A percentile compares a stretch with the other conserved stretches of the same genome.
phyloP scores from a whole-genome alignment of 2,797 vertebrate species.

The Crenuchus spilurus region DNA sequence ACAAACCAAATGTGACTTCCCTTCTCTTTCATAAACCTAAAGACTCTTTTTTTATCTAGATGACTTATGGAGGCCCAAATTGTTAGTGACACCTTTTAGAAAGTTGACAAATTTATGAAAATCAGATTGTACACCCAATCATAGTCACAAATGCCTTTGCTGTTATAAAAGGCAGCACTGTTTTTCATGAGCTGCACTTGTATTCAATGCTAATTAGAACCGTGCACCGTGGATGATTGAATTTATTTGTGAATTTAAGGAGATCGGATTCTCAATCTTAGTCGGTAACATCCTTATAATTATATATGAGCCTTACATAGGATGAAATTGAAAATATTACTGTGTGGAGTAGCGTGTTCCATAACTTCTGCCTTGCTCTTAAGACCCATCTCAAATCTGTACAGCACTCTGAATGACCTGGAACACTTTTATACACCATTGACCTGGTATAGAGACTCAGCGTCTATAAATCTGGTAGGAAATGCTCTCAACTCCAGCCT shows the following conservation, averaged over 20 bases:
- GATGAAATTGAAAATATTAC: background rate
- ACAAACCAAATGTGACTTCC: background rate
- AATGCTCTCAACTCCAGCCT: background rate
- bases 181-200: background rate
- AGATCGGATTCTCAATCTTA: too few relatives aligned
- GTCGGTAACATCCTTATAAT: background rate
- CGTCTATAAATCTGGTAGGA: slow-evolving; percentile 20
- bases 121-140: too few relatives aligned
- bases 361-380: background rate
- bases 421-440: too few relatives aligned
- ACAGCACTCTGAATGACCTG: background rate
- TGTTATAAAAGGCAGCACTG: too few relatives aligned
- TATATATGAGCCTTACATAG: background rate
- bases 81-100: background rate
- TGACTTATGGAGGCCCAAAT: background rate
- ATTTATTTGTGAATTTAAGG: background rate
- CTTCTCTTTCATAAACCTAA: background rate
- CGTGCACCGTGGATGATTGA: background rate
- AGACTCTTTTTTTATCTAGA: background rate
- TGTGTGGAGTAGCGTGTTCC: background rate
- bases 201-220: background rate
- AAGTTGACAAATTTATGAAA: too few relatives aligned
- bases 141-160: too few relatives aligned
- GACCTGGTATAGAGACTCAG: background rate
- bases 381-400: background rate